Evolutionary conservation across 2,797 vertebrate species (phyloP).

Genomic region (Alfaro cultratus): DNA sequence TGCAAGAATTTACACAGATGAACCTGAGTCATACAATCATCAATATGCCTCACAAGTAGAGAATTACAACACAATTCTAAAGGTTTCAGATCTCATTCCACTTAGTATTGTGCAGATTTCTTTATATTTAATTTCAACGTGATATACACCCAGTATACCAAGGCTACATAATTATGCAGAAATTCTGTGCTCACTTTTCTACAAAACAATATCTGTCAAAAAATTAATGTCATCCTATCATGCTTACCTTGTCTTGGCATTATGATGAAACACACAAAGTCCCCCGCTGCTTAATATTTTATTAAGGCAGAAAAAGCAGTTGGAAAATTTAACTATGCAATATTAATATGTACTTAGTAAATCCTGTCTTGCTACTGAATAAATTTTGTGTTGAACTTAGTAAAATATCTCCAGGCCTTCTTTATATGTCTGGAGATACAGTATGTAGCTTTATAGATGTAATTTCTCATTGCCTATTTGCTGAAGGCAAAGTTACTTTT

Average conservation of each 20-base stretch:
- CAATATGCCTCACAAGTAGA: constrained; percentile 13
- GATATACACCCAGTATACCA: background rate
- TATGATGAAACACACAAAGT: constrained; percentile 77
- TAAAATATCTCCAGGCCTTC: constrained; percentile 8
- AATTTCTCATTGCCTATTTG: background rate
- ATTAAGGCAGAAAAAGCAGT: constrained; percentile 69
- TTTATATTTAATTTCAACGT: background rate
- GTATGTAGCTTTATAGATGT: background rate
- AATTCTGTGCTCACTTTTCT: background rate
- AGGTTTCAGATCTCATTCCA: background rate
- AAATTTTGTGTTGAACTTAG: constrained; percentile 24
- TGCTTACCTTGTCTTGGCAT: constrained; percentile 67
- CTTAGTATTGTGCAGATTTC: background rate
- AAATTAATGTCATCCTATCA: constrained; percentile 69
- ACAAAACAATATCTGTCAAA: constrained; percentile 1
- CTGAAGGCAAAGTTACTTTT: background rate
- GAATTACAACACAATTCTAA: constrained; percentile 11
- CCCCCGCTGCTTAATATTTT: constrained; percentile 75
- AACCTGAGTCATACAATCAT: constrained; percentile 11
- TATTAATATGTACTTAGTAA: constrained; percentile 82
- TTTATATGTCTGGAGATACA: background rate
- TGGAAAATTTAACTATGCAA: constrained; percentile 78
- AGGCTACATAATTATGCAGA: background rate
- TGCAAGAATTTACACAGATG: constrained; percentile 29
- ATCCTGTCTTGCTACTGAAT: constrained; percentile 42